phyloP scores from a whole-genome alignment of 1,140 invertebrate species.

The Bicyclus anynana region DNA sequence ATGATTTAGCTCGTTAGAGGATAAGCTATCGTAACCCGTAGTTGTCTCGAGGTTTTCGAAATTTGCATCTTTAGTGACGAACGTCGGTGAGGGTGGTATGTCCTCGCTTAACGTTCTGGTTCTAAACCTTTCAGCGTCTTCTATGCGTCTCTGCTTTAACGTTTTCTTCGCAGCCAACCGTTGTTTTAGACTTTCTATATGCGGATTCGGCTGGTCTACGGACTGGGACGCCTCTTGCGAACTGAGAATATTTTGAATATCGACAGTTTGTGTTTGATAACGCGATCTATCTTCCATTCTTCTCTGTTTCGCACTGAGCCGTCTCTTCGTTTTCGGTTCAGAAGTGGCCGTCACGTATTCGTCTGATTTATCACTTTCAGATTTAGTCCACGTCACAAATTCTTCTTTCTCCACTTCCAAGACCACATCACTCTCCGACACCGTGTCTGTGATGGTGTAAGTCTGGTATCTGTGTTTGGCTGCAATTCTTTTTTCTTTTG shows the following conservation, averaged over 20 bases:
- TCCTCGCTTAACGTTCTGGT: constrained; percentile 80
- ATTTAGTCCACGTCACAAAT: constrained; percentile 69
- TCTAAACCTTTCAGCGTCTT: constrained; percentile 81
- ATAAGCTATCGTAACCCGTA: constrained; percentile 67
- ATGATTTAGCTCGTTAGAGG: constrained; percentile 60
- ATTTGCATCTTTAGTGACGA: constrained; percentile 64
- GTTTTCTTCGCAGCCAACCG: constrained; percentile 72
- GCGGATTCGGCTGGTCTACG: constrained; percentile 30
- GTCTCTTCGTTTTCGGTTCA: constrained; percentile 49
- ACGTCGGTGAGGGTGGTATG: constrained; percentile 65
- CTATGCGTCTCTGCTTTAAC: constrained; percentile 77
- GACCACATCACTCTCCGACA: constrained; percentile 42
- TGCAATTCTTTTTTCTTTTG: constrained; percentile 85
- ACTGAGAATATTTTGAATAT: constrained; percentile 50
- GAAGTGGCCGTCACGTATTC: constrained; percentile 62
- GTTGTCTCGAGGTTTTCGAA: constrained; percentile 68
- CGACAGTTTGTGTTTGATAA: constrained; percentile 83
- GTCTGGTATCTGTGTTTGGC: constrained; percentile 88
- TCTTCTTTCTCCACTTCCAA: constrained; percentile 46
- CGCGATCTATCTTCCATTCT: constrained; percentile 82
- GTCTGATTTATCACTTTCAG: constrained; percentile 62
- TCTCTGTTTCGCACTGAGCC: constrained; percentile 80
- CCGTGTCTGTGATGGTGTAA: constrained; percentile 83
- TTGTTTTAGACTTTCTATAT: constrained; percentile 72
- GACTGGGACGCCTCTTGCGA: constrained; percentile 22